Evolutionary conservation across 2,797 vertebrate species (phyloP).

Genomic region (Cyclopterus lumpus): DNA sequence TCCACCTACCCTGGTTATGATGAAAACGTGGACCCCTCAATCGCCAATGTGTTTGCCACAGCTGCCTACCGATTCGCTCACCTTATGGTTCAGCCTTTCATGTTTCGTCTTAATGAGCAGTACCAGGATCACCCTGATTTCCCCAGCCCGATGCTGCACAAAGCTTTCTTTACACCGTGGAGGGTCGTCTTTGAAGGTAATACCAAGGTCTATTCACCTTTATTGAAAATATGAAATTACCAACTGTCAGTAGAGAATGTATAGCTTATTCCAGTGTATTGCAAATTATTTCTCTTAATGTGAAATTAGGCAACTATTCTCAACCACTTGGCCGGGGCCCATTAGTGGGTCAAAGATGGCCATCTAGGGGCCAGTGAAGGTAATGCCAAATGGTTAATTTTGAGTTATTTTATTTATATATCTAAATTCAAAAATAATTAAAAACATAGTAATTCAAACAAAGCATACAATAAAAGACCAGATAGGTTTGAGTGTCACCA

Average conservation of each 20-base stretch:
- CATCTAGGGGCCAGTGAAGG: too few relatives aligned
- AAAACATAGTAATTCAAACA: too few relatives aligned
- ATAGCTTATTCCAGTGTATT: not conserved
- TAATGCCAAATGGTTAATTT: too few relatives aligned
- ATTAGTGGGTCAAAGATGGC: too few relatives aligned
- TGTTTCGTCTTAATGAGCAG: conserved; percentile 80
- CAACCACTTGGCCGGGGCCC: not conserved
- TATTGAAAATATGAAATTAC: too few relatives aligned
- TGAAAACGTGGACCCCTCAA: conserved; percentile 82
- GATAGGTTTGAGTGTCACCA: too few relatives aligned
- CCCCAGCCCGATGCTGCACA: conserved; percentile 76
- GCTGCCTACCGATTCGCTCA: conserved; percentile 89
- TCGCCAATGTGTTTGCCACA: conserved; percentile 88
- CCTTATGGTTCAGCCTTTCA: conserved; percentile 82
- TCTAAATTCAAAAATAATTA: too few relatives aligned
- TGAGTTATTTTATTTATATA: too few relatives aligned
- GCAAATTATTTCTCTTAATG: not conserved
- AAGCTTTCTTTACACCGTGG: conserved; percentile 84
- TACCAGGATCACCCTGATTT: conserved; percentile 71
- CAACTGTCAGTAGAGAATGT: too few relatives aligned
- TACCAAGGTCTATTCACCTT: too few relatives aligned
- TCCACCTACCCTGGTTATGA: conserved; percentile 83
- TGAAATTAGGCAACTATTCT: not conserved
- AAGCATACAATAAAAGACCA: too few relatives aligned
- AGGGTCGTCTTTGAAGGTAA: conserved; percentile 85